Percentiles rank a stretch among this genome's conserved stretches.
Evolutionary conservation across 2,113 vertebrate genomes (phyloP).

Genomic region (Phoenicopterus ruber): DNA sequence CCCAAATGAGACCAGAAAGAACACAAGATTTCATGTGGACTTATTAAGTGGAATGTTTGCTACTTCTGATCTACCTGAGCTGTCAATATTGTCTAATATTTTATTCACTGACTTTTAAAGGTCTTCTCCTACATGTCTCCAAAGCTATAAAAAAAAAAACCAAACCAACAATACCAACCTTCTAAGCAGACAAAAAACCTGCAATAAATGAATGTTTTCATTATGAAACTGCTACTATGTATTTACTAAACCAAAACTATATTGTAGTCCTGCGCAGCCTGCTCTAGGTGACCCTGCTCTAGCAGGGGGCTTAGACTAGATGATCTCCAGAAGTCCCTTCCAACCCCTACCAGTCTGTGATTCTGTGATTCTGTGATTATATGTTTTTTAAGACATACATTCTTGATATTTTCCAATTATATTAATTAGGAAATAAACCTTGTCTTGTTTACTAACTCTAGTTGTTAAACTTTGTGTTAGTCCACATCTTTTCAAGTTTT

Average conservation of each 20-base stretch:
- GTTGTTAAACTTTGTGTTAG: neutral
- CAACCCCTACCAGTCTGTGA: no score
- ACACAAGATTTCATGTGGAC: neutral
- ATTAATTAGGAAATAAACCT: neutral
- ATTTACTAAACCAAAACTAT: neutral
- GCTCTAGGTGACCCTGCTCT: no score
- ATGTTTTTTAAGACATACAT: neutral
- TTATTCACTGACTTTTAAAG: neutral
- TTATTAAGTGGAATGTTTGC: neutral
- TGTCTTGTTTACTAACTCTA: neutral
- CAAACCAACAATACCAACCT: neutral
- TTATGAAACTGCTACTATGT: neutral
- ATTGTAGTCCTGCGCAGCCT: no score
- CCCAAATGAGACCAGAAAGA: neutral
- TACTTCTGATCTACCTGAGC: neutral
- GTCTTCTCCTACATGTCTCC: neutral
- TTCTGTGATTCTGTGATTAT: no score
- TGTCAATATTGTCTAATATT: neutral
- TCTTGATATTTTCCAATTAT: neutral
- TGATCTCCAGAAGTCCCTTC: no score
- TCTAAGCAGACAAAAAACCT: neutral
- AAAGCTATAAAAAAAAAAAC: neutral
- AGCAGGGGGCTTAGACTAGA: no score
- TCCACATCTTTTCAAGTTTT: neutral
- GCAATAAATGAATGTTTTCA: neutral